Evolutionary conservation across 1,140 invertebrate species (phyloP).

Genomic region (Diplogasteroides magnus): DNA sequence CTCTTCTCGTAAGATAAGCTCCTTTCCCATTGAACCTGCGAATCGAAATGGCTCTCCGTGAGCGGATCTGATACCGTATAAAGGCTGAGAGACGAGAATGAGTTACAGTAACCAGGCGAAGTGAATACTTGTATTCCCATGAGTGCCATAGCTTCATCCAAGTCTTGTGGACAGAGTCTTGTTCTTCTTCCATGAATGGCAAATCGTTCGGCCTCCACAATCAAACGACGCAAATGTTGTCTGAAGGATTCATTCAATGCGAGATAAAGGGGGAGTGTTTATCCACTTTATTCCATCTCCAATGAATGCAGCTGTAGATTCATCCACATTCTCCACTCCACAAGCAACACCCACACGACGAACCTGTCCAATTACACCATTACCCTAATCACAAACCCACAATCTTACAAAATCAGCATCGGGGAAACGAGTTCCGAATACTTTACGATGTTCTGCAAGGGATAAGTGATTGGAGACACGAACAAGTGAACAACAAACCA

Average conservation of each 20-base stretch:
- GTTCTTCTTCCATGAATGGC: constrained; percentile 13
- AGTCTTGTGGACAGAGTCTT: constrained; percentile 12
- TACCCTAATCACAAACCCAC: too few relatives aligned
- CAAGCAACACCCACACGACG: neutral
- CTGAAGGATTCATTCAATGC: constrained; percentile 1
- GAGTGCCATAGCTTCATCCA: constrained; percentile 12
- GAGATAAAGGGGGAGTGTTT: neutral
- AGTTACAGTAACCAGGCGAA: too few relatives aligned
- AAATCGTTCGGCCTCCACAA: constrained; percentile 11
- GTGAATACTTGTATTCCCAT: constrained; percentile 15
- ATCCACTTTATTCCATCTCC: neutral
- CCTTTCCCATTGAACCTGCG: constrained; percentile 6
- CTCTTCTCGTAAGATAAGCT: constrained; percentile 7
- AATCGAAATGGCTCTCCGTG: constrained; percentile 7
- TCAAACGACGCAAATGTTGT: constrained; percentile 7
- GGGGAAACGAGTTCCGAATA: neutral
- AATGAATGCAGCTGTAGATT: neutral
- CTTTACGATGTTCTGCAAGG: too few relatives aligned
- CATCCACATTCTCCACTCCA: neutral
- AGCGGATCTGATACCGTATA: constrained; percentile 1
- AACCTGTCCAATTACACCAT: too few relatives aligned
- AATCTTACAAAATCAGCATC: neutral
- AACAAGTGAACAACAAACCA: too few relatives aligned
- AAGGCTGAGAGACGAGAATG: neutral
- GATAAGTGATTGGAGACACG: too few relatives aligned